Conservation (phyloP, 2,113 vertebrate species). For the Felis catus region DNA sequence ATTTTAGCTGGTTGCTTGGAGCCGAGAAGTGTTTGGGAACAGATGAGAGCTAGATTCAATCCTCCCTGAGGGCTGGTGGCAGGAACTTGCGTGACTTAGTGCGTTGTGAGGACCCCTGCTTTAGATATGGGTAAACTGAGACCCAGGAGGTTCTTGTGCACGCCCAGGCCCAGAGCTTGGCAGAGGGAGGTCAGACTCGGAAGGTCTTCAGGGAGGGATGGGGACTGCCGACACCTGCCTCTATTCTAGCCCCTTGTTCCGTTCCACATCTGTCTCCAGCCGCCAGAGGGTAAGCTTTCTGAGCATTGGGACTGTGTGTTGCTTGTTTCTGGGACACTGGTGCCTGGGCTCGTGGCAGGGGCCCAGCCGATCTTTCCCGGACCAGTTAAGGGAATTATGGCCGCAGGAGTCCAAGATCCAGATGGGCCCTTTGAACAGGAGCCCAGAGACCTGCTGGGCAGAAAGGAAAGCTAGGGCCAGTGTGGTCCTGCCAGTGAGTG, state of each 20-base stretch:
- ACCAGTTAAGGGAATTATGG: neutral
- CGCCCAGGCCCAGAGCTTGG: neutral
- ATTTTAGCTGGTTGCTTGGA: neutral
- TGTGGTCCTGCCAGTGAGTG: accelerated
- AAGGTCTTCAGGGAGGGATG: accelerated
- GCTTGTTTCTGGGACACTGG: neutral
- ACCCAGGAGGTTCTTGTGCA: neutral
- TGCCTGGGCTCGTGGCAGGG: too few relatives aligned
- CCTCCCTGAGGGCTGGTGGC: neutral
- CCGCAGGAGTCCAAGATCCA: too few relatives aligned
- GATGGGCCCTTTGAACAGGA: neutral
- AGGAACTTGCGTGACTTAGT: neutral
- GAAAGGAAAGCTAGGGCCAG: neutral
- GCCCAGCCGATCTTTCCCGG: neutral
- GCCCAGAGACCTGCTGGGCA: neutral
- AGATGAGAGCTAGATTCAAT: neutral
- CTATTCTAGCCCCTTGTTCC: neutral
- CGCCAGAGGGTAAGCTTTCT: neutral
- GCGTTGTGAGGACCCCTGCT: neutral
- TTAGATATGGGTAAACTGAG: neutral
- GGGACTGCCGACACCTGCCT: neutral
- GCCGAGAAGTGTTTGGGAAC: neutral
- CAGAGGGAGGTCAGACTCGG: neutral
- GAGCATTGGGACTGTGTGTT: neutral
- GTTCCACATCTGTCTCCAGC: neutral